A percentile compares a stretch with the other conserved stretches of the same genome.
phyloP scores from a whole-genome alignment of 2,888 invertebrate genomes.

The Leptinotarsa haldemani region DNA sequence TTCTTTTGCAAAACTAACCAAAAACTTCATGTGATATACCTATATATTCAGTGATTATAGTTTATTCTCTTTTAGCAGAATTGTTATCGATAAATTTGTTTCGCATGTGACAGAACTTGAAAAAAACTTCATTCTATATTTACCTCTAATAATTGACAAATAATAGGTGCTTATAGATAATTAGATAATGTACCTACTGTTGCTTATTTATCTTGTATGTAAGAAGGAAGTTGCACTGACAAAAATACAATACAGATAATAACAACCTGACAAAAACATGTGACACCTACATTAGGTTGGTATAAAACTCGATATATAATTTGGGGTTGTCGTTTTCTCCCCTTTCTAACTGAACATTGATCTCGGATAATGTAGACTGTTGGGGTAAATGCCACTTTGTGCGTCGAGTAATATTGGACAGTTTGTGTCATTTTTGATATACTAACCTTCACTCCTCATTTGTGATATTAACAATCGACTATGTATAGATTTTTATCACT shows the following conservation, averaged over 20 bases:
- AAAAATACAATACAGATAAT: constrained; percentile 8
- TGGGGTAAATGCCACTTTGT: constrained; percentile 11
- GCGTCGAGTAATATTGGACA: background rate
- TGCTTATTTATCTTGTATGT: background rate
- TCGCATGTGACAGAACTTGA: too few species aligned
- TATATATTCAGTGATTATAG: too few species aligned
- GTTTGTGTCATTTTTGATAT: background rate
- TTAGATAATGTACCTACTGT: background rate
- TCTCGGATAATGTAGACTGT: background rate
- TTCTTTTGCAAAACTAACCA: too few species aligned
- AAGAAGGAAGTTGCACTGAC: background rate
- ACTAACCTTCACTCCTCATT: background rate
- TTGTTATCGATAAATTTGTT: too few species aligned
- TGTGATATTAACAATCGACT: background rate
- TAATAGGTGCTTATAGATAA: background rate
- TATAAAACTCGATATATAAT: constrained; percentile 19
- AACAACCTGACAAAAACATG: constrained; percentile 40
- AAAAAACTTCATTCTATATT: too few species aligned
- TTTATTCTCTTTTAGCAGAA: too few species aligned
- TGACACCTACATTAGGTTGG: constrained; percentile 24
- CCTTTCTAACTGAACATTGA: constrained; percentile 9
- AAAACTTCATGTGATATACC: too few species aligned
- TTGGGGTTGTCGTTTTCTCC: constrained; percentile 21
- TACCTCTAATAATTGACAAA: too few species aligned
- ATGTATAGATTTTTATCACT: background rate